Base-by-base conservation (phyloP, 2,888 invertebrate species). In the Apotomis betuletana region DNA sequence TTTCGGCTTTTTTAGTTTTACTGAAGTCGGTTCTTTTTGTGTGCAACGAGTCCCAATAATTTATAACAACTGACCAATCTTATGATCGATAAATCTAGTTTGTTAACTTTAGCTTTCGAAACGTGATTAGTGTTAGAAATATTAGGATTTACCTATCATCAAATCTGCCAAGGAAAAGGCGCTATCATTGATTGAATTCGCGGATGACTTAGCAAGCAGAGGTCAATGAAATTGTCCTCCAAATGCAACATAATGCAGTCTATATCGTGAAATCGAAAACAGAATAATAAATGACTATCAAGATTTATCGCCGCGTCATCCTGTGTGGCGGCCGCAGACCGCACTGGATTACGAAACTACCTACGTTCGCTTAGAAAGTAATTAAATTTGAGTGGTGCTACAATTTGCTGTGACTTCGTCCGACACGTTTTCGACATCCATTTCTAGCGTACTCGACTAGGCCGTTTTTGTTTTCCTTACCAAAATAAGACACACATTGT, bases 231-330 rank as follows among this genome's bases (percentile, higher is more conserved):
- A 38, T 13, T 46, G 57, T 8, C 46, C 46, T 51, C 57, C 46
- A n/a, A 13, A 57, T 38, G 58, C 51, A 67, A 67, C 51, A 51
- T 49, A 49, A 38, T 67, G 49, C 57, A 67, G 58, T 38, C 49
- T 36, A 51, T 41, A 58, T 51, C 49, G 67, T 51, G 49, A 58
- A 59, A 58, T 58, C 58, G 58, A 59, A 59, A 67, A 49, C 67
- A 59, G 58, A 67, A 67, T 58, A 67, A 67, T 41, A 67, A 62
- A 57, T 57, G 55, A 69, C 55, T 62, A 55, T 62, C 62, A 62
- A 62, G 69, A 51, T 55, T 49, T 88, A 88, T 83, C 79, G 89
- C 88, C 78, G 74, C 85, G 81, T 90, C 90, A 89, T 86, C 85
- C 79, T 85, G 87, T 87, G 87, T 85, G 87, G 86, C 74, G 78